These are phyloP conservation scores for Chlorops oryzae DNA, from an alignment of 1,140 invertebrate species.

Conservation along the genomic window DNA sequence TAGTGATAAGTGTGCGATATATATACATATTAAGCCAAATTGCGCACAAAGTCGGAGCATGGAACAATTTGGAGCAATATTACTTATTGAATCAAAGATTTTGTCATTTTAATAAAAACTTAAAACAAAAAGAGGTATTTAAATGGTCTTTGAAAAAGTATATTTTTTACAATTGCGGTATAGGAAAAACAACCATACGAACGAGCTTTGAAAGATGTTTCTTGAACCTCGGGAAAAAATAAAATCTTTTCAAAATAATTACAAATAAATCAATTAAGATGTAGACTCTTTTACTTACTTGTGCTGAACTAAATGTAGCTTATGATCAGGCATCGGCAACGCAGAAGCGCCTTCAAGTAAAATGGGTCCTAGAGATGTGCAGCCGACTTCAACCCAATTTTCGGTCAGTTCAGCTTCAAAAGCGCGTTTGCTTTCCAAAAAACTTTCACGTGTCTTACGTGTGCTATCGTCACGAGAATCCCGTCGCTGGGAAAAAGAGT, in stretches of 20 bases:
- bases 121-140: too few relatives aligned
- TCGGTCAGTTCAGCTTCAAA: constrained; percentile 50
- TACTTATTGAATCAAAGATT: too few relatives aligned
- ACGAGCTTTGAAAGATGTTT: too few relatives aligned
- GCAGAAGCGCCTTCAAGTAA: constrained; percentile 89
- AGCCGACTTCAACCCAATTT: constrained; percentile 89
- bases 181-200: not conserved
- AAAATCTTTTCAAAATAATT: constrained; percentile 1
- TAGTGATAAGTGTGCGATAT: too few relatives aligned
- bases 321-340: constrained; percentile 65
- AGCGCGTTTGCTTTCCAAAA: constrained; percentile 29
- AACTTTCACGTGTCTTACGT: constrained; percentile 34
- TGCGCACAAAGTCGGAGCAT: too few relatives aligned
- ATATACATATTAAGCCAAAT: too few relatives aligned
- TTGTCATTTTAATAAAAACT: too few relatives aligned
- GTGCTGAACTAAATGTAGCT: constrained; percentile 70
- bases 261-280: not conserved
- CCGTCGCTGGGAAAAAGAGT: constrained; percentile 38
- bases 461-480: constrained; percentile 38
- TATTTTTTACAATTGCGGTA: too few relatives aligned
- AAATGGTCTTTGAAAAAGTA: too few relatives aligned
- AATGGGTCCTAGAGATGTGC: constrained; percentile 81
- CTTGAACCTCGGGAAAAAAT: constrained; percentile 5
- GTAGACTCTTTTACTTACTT: constrained; percentile 48
- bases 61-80: too few relatives aligned